Conservation (phyloP, 2,888 invertebrate species). For the Mactromeris polynyma region DNA sequence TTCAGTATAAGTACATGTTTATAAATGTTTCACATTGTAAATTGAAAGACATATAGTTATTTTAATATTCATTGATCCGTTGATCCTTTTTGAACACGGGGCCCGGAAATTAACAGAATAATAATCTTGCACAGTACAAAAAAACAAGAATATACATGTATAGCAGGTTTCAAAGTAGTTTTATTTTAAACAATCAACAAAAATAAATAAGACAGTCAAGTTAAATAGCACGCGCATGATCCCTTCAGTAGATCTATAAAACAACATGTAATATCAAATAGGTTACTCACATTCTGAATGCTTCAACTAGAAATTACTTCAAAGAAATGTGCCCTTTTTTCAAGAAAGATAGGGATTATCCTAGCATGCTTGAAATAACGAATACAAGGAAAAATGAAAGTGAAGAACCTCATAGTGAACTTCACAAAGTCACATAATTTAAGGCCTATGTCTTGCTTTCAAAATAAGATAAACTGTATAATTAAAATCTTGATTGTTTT, state of each 20-base stretch:
- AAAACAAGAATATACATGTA: not conserved
- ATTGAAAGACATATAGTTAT: no score
- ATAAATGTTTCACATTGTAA: no score
- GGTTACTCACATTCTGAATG: not conserved
- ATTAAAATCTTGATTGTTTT: no score
- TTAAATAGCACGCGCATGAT: not conserved
- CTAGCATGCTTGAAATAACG: not conserved
- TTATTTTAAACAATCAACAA: constrained; percentile 6
- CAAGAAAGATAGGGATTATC: not conserved
- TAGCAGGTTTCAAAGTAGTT: not conserved
- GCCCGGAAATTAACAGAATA: not conserved
- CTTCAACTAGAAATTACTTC: not conserved
- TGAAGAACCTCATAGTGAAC: no score
- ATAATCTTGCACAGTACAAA: not conserved
- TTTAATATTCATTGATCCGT: no score
- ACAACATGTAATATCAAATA: no score
- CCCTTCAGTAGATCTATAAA: not conserved
- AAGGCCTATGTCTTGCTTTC: no score
- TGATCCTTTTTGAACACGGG: no score
- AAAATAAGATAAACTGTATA: no score
- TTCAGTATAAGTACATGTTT: no score
- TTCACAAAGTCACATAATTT: no score
- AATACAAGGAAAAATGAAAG: not conserved
- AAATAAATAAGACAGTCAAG: not conserved
- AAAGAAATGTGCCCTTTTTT: not conserved